Evolutionary conservation across 1,140 invertebrate genomes (phyloP).

Genomic region (Zaprionus nigranus): DNA sequence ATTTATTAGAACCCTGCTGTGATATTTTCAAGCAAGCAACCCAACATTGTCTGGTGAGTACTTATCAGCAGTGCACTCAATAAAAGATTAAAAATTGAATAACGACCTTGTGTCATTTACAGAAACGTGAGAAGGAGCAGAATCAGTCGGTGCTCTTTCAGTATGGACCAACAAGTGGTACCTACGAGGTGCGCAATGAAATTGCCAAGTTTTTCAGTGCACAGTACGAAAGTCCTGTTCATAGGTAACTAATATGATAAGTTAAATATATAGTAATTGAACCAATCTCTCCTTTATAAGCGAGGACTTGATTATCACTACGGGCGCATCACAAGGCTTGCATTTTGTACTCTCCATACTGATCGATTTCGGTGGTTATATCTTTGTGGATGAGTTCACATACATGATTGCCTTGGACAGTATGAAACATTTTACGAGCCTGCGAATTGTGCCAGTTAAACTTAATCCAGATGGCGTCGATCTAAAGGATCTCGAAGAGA

Average conservation of each 20-base stretch:
- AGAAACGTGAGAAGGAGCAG: constrained; percentile 85
- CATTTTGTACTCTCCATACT: constrained; percentile 86
- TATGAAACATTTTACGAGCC: constrained; percentile 86
- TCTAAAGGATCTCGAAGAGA: constrained; percentile 84
- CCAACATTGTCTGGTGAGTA: constrained; percentile 85
- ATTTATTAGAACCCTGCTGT: constrained; percentile 85
- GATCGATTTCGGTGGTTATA: constrained; percentile 86
- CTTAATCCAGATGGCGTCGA: constrained; percentile 86
- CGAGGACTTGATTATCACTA: constrained; percentile 87
- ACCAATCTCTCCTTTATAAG: constrained; percentile 72
- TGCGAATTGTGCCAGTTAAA: constrained; percentile 87
- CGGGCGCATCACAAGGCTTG: constrained; percentile 88
- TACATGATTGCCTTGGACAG: constrained; percentile 88
- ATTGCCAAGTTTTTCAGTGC: constrained; percentile 85
- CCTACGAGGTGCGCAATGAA: constrained; percentile 85
- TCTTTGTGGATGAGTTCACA: constrained; percentile 89
- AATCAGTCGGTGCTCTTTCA: constrained; percentile 86
- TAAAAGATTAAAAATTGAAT: neutral
- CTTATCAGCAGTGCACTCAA: constrained; percentile 4
- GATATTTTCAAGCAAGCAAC: constrained; percentile 85
- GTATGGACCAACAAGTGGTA: constrained; percentile 86
- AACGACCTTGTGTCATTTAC: constrained; percentile 24
- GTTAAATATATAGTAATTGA: constrained; percentile 2
- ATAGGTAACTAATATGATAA: constrained; percentile 63
- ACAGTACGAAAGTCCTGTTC: constrained; percentile 85